These are phyloP conservation scores for Phallusia fumigata DNA, from an alignment of 23 tunicate genomes.

Conservation along the genomic window DNA sequence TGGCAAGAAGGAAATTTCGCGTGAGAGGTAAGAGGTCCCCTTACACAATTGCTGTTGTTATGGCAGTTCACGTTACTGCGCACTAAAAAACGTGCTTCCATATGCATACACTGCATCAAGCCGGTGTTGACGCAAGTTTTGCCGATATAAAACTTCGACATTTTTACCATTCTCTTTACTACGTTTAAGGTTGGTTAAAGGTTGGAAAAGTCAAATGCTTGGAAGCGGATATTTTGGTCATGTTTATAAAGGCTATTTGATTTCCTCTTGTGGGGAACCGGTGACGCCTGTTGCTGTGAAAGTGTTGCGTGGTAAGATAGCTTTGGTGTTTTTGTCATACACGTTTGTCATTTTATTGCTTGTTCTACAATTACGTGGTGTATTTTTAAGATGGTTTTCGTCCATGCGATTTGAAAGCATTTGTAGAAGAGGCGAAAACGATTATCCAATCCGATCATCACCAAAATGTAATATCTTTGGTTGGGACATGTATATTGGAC, in stretches of 20 bases:
- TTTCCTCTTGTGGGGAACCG: neutral
- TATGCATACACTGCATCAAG: neutral
- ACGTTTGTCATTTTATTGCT: neutral
- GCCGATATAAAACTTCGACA: neutral
- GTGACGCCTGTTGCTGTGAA: slow-evolving; percentile 43
- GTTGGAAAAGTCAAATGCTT: slow-evolving; percentile 21
- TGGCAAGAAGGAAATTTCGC: slow-evolving; percentile 29
- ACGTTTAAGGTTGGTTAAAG: neutral
- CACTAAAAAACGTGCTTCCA: neutral
- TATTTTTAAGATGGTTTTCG: slow-evolving; percentile 24
- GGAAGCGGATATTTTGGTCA: slow-evolving; percentile 89
- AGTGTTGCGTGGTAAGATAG: slow-evolving; percentile 45
- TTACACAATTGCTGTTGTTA: slow-evolving; percentile 2
- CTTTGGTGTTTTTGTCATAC: too few relatives aligned
- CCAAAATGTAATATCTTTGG: slow-evolving; percentile 46
- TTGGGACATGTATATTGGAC: slow-evolving; percentile 60
- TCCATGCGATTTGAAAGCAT: slow-evolving; percentile 28
- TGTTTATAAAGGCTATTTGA: slow-evolving; percentile 64
- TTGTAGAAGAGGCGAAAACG: slow-evolving; percentile 61
- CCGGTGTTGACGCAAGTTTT: neutral
- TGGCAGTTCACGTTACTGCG: neutral
- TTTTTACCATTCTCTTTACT: too few relatives aligned
- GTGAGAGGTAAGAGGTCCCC: slow-evolving; percentile 34
- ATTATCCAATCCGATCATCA: slow-evolving; percentile 47
- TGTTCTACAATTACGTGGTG: neutral